phyloP scores from a whole-genome alignment of 2,113 vertebrate genomes.

The Petroica traversi region DNA sequence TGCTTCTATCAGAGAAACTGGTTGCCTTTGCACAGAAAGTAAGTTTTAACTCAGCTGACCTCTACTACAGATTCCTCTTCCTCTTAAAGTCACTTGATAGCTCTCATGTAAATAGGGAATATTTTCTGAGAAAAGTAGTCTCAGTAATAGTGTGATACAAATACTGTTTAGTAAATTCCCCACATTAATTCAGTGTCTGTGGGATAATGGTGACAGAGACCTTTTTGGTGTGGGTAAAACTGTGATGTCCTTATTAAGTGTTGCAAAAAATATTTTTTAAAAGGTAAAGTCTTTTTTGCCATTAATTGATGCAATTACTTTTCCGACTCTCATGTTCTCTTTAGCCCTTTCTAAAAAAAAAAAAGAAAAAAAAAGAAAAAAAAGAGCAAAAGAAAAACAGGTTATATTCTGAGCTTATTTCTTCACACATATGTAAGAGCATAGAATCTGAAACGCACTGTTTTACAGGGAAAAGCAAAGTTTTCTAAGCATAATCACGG shows the following conservation, averaged over 20 bases:
- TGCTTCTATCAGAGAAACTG: background rate
- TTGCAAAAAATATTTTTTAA: background rate
- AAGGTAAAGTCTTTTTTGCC: accelerated
- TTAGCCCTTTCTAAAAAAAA: background rate
- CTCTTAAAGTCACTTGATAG: background rate
- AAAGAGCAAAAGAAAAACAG: too few species aligned
- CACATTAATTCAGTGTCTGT: background rate
- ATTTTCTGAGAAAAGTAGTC: background rate
- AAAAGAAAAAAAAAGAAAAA: too few species aligned
- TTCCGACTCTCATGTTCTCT: background rate
- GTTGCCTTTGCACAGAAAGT: background rate
- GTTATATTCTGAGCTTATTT: background rate
- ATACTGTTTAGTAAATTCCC: background rate
- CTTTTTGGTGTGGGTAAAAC: background rate
- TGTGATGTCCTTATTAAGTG: background rate
- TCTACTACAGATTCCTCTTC: background rate
- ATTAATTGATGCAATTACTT: background rate
- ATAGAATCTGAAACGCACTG: background rate
- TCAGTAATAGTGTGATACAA: accelerated
- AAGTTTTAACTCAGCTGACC: background rate
- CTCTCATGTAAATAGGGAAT: background rate
- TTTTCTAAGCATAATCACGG: background rate
- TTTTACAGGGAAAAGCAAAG: background rate
- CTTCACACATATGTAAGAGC: background rate
- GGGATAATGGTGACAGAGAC: background rate